phyloP scores from a whole-genome alignment of 2,888 invertebrate species.

The Myopa tessellatipennis region DNA sequence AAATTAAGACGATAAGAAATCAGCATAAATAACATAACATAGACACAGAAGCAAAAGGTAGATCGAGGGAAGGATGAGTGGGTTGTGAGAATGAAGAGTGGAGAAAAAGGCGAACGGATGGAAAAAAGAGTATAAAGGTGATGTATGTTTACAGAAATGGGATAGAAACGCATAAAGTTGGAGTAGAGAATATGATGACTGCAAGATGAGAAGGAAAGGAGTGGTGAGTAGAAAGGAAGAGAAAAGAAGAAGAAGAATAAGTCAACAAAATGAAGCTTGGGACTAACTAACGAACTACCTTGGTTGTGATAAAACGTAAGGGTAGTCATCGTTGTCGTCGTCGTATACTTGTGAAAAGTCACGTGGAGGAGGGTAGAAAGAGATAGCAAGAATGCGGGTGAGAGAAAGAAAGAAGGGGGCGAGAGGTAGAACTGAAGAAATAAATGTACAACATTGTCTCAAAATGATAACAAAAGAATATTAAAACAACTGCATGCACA shows the following conservation, averaged over 20 bases:
- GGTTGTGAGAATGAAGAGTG: not conserved
- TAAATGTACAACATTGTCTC: not conserved
- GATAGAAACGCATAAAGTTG: too few relatives aligned
- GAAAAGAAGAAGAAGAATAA: not conserved
- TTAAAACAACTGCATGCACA: not conserved
- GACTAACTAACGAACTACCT: too few relatives aligned
- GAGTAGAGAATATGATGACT: too few relatives aligned
- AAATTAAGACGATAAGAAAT: constrained; percentile 33
- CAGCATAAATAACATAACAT: constrained; percentile 13
- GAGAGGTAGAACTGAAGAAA: not conserved
- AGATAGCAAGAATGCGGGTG: not conserved
- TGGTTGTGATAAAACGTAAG: too few relatives aligned
- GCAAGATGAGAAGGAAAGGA: not conserved
- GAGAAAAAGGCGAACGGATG: not conserved
- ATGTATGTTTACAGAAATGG: too few relatives aligned
- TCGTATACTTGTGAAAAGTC: too few relatives aligned
- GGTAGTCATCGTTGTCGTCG: too few relatives aligned
- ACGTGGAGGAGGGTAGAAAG: not conserved
- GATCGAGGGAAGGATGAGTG: not conserved
- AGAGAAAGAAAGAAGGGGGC: not conserved
- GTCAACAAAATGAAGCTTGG: too few relatives aligned
- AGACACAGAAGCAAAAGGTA: not conserved
- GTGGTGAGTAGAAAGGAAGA: not conserved
- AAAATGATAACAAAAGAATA: not conserved
- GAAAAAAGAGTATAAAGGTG: too few relatives aligned